Conservation (phyloP, 1,140 invertebrate genomes). For the Grapholita molesta region DNA sequence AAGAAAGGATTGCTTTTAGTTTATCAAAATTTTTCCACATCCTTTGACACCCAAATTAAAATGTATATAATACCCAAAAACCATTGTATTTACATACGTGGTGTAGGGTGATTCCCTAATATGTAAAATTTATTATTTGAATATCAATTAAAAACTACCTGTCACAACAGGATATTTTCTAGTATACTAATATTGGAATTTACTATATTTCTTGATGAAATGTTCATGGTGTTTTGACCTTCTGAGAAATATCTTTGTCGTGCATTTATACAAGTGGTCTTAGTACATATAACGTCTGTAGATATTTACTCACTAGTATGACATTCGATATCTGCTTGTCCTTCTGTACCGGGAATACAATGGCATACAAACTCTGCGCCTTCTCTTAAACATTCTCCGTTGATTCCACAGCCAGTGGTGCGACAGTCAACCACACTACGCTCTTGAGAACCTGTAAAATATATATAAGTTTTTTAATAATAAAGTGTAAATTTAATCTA, state of each 20-base stretch:
- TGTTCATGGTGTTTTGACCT: not conserved
- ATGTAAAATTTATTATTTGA: not conserved
- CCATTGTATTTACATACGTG: constrained; percentile 11
- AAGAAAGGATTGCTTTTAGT: not conserved
- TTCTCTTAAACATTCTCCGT: constrained; percentile 88
- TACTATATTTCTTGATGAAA: not conserved
- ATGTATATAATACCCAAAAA: not conserved
- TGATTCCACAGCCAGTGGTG: constrained; percentile 88
- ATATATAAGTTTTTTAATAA: no score
- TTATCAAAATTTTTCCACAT: not conserved
- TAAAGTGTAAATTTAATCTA: no score
- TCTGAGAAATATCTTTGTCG: not conserved
- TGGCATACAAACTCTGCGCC: constrained; percentile 89
- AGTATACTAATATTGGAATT: not conserved
- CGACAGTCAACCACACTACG: constrained; percentile 86
- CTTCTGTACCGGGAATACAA: constrained; percentile 86
- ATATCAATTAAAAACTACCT: not conserved
- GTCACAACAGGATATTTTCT: not conserved
- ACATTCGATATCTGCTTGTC: constrained; percentile 86
- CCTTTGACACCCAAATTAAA: not conserved
- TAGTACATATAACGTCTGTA: not conserved
- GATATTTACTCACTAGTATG: constrained; percentile 85
- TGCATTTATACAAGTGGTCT: constrained; percentile 8
- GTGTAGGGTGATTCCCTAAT: constrained; percentile 4
- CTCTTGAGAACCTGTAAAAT: constrained; percentile 80